These are phyloP conservation scores for Onychomys leucogaster DNA, from an alignment of 2,797 vertebrate species.

Conservation along the genomic window DNA sequence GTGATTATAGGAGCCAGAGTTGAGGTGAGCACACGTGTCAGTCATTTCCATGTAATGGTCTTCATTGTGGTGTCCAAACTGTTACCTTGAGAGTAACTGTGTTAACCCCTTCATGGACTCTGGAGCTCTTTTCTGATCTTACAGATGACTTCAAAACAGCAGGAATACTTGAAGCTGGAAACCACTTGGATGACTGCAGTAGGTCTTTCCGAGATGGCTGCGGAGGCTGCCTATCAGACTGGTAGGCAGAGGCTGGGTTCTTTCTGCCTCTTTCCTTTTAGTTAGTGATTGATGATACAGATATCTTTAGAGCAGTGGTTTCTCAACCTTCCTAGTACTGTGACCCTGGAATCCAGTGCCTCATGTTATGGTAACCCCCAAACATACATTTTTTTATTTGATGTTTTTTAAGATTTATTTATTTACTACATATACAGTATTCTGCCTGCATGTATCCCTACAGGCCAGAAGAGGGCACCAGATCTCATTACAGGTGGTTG, in stretches of 20 bases:
- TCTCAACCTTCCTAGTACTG: neutral
- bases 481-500: too few species aligned
- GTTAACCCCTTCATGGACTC: neutral
- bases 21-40: slow-evolving; percentile 88
- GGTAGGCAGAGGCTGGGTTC: slow-evolving; percentile 85
- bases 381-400: neutral
- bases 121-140: slow-evolving; percentile 30
- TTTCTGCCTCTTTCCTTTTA: neutral
- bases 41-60: neutral
- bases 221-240: slow-evolving; percentile 94
- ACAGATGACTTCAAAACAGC: slow-evolving; percentile 91
- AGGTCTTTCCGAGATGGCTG: slow-evolving; percentile 94
- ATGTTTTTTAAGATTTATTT: too few species aligned
- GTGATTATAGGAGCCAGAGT: slow-evolving; percentile 96
- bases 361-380: neutral
- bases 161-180: slow-evolving; percentile 92
- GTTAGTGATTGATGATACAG: neutral
- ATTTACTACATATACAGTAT: too few species aligned
- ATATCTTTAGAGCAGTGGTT: neutral
- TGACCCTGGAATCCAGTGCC: neutral
- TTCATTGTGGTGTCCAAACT: neutral
- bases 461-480: too few species aligned
- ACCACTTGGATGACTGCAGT: slow-evolving; percentile 93
- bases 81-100: neutral
- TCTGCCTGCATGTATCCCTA: too few species aligned